Conservation (phyloP, 2,113 vertebrate genomes). For the Chamaetylas fuelleborni region DNA sequence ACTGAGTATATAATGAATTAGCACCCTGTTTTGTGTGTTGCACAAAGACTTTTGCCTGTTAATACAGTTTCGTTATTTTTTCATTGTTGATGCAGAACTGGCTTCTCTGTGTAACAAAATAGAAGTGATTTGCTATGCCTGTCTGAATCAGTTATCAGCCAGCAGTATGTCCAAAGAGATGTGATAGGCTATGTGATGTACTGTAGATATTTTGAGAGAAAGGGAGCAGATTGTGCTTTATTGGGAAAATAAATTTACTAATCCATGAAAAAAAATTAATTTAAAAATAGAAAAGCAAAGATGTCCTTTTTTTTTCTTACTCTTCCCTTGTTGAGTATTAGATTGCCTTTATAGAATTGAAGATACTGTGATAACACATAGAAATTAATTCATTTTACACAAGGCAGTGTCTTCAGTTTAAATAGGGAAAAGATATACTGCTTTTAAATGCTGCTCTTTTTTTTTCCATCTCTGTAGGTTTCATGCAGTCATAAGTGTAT, state of each 20-base stretch:
- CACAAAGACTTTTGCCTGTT: constrained; percentile 61
- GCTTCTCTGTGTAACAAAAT: constrained; percentile 46
- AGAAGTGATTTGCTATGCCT: constrained; percentile 41
- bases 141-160: constrained; percentile 30
- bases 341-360: background rate
- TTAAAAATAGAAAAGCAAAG: constrained; percentile 55
- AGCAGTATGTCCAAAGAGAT: constrained; percentile 44
- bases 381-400: background rate
- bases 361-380: background rate
- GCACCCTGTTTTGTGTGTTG: constrained; percentile 57
- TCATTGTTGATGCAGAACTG: constrained; percentile 34
- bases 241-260: constrained; percentile 28
- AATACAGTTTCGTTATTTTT: constrained; percentile 61
- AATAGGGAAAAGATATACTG: constrained; percentile 8
- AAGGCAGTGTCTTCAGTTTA: constrained; percentile 43
- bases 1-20: constrained; percentile 18
- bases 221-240: constrained; percentile 60
- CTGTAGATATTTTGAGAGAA: constrained; percentile 62
- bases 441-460: constrained; percentile 13
- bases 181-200: constrained; percentile 6
- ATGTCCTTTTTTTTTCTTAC: constrained; percentile 49
- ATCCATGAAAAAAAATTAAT: constrained; percentile 3
- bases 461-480: background rate
- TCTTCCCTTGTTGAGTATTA: background rate
- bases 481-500: background rate